Conservation (phyloP, 1,140 invertebrate species). For the Ceratosolen fusciceps region DNA sequence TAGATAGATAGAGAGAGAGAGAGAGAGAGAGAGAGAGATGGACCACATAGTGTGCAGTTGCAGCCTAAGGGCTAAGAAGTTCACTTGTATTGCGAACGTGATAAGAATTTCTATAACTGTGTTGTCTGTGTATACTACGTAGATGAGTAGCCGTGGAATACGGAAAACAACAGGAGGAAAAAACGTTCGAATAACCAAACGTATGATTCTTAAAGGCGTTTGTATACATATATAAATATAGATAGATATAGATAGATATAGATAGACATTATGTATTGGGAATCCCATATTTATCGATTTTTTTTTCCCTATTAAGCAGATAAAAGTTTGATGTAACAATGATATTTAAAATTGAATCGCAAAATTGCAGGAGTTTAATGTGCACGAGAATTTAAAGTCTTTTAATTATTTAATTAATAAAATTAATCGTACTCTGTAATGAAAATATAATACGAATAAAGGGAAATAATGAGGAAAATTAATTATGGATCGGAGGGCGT, state of each 20-base stretch:
- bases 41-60: neutral
- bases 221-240: neutral
- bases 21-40: neutral
- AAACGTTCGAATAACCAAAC: neutral
- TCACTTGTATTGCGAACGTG: constrained; percentile 63
- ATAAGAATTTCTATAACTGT: constrained; percentile 55
- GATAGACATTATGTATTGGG: too few species aligned
- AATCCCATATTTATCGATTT: too few species aligned
- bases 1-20: neutral
- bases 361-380: too few species aligned
- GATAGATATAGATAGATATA: too few species aligned
- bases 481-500: neutral
- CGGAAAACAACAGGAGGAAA: neutral
- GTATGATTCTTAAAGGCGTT: neutral
- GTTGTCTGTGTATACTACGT: neutral
- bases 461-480: neutral
- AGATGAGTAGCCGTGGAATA: neutral
- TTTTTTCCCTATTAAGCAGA: neutral
- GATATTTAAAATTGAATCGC: too few species aligned
- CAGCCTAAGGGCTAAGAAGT: constrained; percentile 51
- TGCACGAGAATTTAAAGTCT: too few species aligned
- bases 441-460: neutral
- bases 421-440: neutral
- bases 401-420: too few species aligned
- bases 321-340: neutral